Percentiles rank a stretch among this genome's conserved stretches.
These are phyloP conservation scores for Hormiphora californensis DNA, from an alignment of 37 sponge, comb jelly and placozoan species.

Conservation along the genomic window DNA sequence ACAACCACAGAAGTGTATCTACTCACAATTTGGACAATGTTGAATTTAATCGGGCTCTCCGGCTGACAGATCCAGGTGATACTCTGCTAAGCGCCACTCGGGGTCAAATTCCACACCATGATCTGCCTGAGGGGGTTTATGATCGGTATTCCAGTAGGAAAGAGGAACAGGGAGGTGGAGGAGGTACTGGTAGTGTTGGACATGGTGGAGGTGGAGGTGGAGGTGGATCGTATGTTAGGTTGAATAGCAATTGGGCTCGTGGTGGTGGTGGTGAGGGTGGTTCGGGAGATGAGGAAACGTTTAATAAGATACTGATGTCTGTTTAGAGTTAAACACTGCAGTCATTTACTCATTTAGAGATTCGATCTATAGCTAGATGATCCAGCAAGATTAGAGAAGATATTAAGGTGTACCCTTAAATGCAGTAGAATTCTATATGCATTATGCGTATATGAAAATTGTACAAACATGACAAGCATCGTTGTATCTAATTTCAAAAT, in stretches of 20 bases:
- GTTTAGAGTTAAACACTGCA: not conserved
- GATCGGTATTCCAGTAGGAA: not conserved
- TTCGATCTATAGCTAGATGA: not conserved
- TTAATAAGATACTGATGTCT: not conserved
- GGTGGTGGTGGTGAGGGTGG: too few relatives aligned
- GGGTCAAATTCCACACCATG: not conserved
- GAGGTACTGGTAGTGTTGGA: not conserved
- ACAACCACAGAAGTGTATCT: not conserved
- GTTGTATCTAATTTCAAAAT: too few relatives aligned
- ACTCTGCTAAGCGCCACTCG: not conserved
- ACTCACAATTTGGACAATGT: not conserved
- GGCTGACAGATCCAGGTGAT: too few relatives aligned
- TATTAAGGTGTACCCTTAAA: too few relatives aligned
- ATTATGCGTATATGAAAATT: too few relatives aligned
- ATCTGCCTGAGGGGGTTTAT: not conserved
- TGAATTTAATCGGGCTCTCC: not conserved
- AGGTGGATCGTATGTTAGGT: too few relatives aligned
- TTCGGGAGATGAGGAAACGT: conserved; percentile 1
- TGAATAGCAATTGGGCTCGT: too few relatives aligned
- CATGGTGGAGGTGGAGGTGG: too few relatives aligned
- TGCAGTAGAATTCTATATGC: too few relatives aligned
- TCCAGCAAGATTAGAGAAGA: too few relatives aligned
- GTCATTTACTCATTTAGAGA: not conserved
- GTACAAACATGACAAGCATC: too few relatives aligned
- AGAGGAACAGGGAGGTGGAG: not conserved